These are phyloP conservation scores for Psammodynastes pulverulentus DNA, from an alignment of 2,113 vertebrate genomes.

Conservation along the genomic window DNA sequence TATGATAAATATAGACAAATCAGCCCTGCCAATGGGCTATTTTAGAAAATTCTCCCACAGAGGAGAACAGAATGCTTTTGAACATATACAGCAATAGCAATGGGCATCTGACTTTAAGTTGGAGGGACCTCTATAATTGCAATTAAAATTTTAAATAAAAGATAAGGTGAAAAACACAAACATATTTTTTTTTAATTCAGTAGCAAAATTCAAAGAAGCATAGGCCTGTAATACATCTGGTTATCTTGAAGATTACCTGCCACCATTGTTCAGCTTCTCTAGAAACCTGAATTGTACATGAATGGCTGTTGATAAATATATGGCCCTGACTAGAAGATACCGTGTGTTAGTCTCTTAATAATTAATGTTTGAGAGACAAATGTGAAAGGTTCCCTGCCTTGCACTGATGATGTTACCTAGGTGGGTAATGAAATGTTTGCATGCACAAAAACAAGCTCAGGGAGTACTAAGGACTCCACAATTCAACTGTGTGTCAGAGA, in stretches of 20 bases:
- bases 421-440: slow-evolving; percentile 69
- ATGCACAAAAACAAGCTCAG: slow-evolving; percentile 35
- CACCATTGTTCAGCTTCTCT: not conserved
- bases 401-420: slow-evolving; percentile 56
- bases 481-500: not conserved
- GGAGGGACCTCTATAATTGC: not conserved
- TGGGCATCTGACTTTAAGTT: not conserved
- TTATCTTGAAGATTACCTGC: not conserved
- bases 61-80: not conserved
- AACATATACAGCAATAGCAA: not conserved
- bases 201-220: not conserved
- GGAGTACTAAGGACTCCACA: not conserved
- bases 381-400: slow-evolving; percentile 57
- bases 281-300: not conserved
- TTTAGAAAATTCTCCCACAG: not conserved
- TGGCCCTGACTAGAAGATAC: slow-evolving; percentile 57
- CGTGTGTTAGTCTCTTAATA: slow-evolving; percentile 17
- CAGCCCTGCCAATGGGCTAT: not conserved
- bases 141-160: not conserved
- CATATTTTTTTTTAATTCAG: not conserved
- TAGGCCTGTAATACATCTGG: not conserved
- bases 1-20: not conserved
- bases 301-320: slow-evolving; percentile 60
- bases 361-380: not conserved
- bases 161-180: not conserved